phyloP scores from a whole-genome alignment of 2,113 vertebrate species.

The Neodontobutis hainanensis region DNA sequence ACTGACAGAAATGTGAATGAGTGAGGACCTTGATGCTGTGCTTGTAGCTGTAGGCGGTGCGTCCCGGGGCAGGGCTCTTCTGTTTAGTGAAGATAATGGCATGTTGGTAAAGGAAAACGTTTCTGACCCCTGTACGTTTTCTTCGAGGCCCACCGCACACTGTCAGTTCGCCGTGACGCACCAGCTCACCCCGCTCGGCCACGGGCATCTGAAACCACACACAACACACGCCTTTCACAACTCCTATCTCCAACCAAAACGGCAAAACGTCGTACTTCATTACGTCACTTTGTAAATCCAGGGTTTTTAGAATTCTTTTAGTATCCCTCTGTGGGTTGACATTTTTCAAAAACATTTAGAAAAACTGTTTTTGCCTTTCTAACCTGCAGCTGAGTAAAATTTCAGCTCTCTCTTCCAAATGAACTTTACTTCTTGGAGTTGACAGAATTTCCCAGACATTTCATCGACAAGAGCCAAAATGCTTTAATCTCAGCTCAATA shows the following conservation, averaged over 20 bases:
- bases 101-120: constrained; percentile 88
- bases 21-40: constrained; percentile 80
- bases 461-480: constrained; percentile 26
- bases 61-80: constrained; percentile 79
- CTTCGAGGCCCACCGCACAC: constrained; percentile 82
- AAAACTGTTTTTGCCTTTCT: neutral
- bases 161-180: constrained; percentile 85
- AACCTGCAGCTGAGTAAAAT: neutral
- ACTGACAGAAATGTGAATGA: neutral
- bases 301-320: no score
- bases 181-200: constrained; percentile 84
- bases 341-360: neutral
- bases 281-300: neutral
- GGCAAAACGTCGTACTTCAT: constrained; percentile 21
- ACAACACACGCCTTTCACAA: constrained; percentile 17
- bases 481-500: constrained; percentile 24
- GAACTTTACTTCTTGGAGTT: constrained; percentile 6
- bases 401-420: neutral
- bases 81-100: constrained; percentile 87
- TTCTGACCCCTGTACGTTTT: constrained; percentile 81
- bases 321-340: neutral
- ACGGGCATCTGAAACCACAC: constrained; percentile 61
- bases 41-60: constrained; percentile 81
- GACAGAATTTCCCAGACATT: constrained; percentile 16
- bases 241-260: constrained; percentile 1